Evolutionary conservation across 2,113 vertebrate species (phyloP), one percentile per base, ranked within the genome.

Genomic region (Hippolais icterina): DNA sequence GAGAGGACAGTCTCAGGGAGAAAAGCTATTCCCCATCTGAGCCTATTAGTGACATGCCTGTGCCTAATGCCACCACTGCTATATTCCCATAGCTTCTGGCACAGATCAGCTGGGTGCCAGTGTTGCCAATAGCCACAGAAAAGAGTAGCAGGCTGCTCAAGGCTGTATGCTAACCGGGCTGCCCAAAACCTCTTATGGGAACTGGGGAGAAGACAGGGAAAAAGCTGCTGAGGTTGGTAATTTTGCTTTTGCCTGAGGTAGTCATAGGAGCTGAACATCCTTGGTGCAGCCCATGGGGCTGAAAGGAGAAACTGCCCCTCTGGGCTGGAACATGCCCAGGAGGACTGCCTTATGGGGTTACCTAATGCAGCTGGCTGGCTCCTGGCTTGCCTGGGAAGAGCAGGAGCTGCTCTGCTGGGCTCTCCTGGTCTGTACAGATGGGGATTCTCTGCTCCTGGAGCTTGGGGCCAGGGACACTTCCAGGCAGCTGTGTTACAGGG

Each of bases 221-320:
- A 42, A 46, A 54, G 25, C 12, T 0, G 0, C 31, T 9, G 3
- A 15, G 7, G 8, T 15, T 12, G 7, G 21, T 53, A 47, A 61
- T 57, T 35, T 29, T 13, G 7, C 6, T 60, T 41, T 71, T 0
- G 0, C 35, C 46, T 44, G 16, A 3, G 1, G 17, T 41, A 50
- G 71, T 46, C 2, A 1, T 39, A 46, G 57, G 35, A 83, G 35
- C 39, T 71, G 84, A 83, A 35, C 49, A 41, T 61, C 27, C 21
- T 22, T 1, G 1, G 12, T 29, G 50, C 23, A 70, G 79, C 19
- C 52, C 17, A 1, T 1, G 5, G 12, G 59, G 39, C 46, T 52
- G 28, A 75, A 70, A 54, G 71, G 39, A 68, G 66, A 54, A 68
- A 47, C 27, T 76, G 52, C 29, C 46, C 12, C 25, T 63, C 39